Evolutionary conservation across 2,888 invertebrate species (phyloP), one percentile per base, ranked within the genome.

Genomic region (Pollenia griseotomentosa): DNA sequence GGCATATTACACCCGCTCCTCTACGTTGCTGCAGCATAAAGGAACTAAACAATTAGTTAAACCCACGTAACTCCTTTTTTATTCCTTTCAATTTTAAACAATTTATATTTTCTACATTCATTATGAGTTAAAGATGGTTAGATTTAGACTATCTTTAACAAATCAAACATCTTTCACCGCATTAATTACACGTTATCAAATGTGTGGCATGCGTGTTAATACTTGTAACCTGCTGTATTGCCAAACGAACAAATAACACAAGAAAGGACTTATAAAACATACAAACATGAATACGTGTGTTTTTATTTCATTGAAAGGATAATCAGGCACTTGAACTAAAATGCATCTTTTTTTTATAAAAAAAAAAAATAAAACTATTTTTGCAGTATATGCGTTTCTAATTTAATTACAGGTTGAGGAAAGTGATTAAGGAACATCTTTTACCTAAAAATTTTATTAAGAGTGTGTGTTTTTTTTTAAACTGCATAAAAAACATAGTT

Each of bases 151-250:
- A 73, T 75, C 78, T 88, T 89, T 89, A 87, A 71, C 88, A 90
- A 90, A 89, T 91, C 91, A 91, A 92, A 91, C 90, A 92, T 90
- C 90, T 90, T 91, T 90, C 86, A 89, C 89, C 88, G 90, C 89
- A 88, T 84, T 90, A 89, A 90, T 91, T 90, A 90, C 79, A 89
- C 89, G 89, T 88, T 89, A 88, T 89, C 84, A 85, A 86, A 73
- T 87, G 83, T 81, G 88, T 88, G 87, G 89, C 89, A 88, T 88
- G 88, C 86, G 88, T 87, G 84, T 23, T 81, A 78, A 74, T 81
- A 23, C 83, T 79, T 81, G 88, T 61, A 88, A 88, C 88, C 84
- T 88, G 88, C 83, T 75, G 75, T 71, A 63, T 80, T 53, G 53
- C 53, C 75, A 65, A 65, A 65, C 44, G 44, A 42, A 63, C 12